A percentile compares a stretch with the other conserved stretches of the same genome.
Conservation (phyloP, 2,888 invertebrate genomes). For the Noctua pronuba region DNA sequence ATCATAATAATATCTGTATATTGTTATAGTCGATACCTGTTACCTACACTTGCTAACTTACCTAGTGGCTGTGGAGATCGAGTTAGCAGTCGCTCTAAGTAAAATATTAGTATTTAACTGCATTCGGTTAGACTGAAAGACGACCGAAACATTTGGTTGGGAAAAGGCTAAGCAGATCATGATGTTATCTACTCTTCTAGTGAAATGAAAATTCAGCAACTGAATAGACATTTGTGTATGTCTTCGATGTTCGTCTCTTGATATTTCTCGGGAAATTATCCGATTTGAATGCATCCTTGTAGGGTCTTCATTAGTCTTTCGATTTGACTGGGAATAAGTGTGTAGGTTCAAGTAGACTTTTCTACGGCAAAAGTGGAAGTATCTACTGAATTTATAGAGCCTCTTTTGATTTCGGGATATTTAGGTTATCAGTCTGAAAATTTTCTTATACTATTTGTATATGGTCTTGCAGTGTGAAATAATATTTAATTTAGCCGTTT, state of each 20-base stretch:
- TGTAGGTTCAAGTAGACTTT: background rate
- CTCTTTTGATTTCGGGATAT: background rate
- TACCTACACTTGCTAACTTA: background rate
- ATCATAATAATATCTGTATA: background rate
- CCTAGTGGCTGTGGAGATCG: background rate
- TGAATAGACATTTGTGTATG: background rate
- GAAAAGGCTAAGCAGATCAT: background rate
- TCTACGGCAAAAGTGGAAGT: background rate
- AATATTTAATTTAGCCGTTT: background rate
- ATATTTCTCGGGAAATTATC: background rate
- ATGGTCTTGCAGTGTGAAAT: background rate
- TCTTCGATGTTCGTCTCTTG: background rate
- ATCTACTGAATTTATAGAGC: background rate
- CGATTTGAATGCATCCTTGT: background rate
- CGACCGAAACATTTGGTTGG: background rate
- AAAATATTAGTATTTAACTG: background rate
- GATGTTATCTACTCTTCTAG: too few relatives aligned
- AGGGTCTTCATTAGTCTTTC: background rate
- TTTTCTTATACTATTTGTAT: background rate
- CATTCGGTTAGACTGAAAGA: background rate
- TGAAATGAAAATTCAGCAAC: background rate
- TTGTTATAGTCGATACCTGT: background rate
- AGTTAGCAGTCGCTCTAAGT: background rate
- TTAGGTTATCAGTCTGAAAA: background rate
- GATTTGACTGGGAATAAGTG: background rate